phyloP scores from a whole-genome alignment of 1,140 invertebrate species.

The Pogonomyrmex barbatus region DNA sequence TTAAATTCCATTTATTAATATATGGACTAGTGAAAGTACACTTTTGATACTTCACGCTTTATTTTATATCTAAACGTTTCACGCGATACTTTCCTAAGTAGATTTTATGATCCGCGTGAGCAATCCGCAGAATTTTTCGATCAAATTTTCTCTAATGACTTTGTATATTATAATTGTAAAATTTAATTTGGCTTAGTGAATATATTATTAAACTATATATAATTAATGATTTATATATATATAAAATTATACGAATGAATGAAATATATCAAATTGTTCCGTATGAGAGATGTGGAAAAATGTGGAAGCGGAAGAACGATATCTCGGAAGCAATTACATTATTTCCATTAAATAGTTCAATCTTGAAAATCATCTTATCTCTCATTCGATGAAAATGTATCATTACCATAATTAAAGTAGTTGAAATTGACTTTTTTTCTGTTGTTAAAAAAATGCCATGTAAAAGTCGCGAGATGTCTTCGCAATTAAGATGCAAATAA shows the following conservation, averaged over 20 bases:
- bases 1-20: slow-evolving; percentile 7
- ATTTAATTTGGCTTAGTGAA: not conserved
- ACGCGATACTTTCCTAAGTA: not conserved
- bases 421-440: not conserved
- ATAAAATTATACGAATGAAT: not conserved
- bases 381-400: not conserved
- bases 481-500: not conserved
- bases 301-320: not conserved
- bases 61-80: slow-evolving; percentile 1
- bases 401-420: slow-evolving; percentile 2
- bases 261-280: not conserved
- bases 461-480: not conserved
- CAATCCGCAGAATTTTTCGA: not conserved
- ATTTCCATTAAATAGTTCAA: not conserved
- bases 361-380: not conserved
- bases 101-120: not conserved
- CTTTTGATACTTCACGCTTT: not conserved
- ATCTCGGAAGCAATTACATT: not conserved
- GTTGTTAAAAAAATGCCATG: not conserved
- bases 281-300: not conserved
- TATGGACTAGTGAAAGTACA: not conserved
- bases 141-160: not conserved
- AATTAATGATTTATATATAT: not conserved
- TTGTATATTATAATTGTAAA: not conserved
- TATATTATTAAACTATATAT: not conserved